Conservation (phyloP, 1,140 invertebrate genomes). For the Streblospio benedicti region DNA sequence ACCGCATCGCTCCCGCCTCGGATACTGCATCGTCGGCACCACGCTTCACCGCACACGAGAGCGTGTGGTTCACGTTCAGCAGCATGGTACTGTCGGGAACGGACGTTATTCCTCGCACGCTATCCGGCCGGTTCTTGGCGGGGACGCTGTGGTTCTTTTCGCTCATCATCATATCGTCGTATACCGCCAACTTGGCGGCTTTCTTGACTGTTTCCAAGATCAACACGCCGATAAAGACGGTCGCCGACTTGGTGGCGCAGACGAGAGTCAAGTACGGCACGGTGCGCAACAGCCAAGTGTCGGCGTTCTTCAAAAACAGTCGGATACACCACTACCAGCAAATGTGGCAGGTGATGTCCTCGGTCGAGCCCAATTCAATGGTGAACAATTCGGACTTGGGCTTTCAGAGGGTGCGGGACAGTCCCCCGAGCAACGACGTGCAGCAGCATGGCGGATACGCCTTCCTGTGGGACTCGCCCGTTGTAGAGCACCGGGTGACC, state of each 20-base stretch:
- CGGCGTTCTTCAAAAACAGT: neutral
- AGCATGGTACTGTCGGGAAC: neutral
- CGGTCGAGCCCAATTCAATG: neutral
- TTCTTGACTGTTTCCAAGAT: slow-evolving; percentile 77
- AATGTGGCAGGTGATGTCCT: slow-evolving; percentile 85
- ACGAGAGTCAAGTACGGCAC: slow-evolving; percentile 24
- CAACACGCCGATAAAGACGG: slow-evolving; percentile 19
- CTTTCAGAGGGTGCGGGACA: slow-evolving; percentile 55
- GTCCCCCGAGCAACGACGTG: slow-evolving; percentile 76
- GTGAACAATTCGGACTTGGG: slow-evolving; percentile 68
- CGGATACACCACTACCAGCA: slow-evolving; percentile 56
- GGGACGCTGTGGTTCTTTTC: slow-evolving; percentile 89
- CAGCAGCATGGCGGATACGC: too few relatives aligned
- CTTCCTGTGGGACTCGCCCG: slow-evolving; percentile 86
- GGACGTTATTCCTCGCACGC: slow-evolving; percentile 5
- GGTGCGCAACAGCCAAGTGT: slow-evolving; percentile 39
- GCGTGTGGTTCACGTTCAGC: slow-evolving; percentile 4
- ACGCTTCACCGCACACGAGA: neutral
- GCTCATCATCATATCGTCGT: slow-evolving; percentile 88
- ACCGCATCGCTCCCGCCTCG: neutral
- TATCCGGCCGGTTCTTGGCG: slow-evolving; percentile 11
- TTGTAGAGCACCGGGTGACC: slow-evolving; percentile 90
- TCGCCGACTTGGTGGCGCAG: slow-evolving; percentile 24
- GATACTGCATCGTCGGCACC: neutral
- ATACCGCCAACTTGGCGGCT: slow-evolving; percentile 89